Conservation (phyloP, 2,797 vertebrate genomes). For the Myotis daubentonii region DNA sequence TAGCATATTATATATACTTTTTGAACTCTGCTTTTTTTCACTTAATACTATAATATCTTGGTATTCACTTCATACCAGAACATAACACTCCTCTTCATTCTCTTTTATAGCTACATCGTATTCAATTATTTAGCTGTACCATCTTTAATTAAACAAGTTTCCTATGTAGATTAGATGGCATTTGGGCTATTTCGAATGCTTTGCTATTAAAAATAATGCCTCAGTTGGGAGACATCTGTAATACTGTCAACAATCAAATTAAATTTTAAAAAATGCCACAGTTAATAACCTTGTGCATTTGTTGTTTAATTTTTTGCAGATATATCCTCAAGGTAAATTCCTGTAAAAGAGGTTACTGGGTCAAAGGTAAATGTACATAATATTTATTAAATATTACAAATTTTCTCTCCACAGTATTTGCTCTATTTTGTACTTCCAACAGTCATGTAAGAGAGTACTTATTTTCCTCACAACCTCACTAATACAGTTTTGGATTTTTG, state of each 20-base stretch:
- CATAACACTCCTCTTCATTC: neutral
- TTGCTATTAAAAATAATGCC: slow-evolving; percentile 32
- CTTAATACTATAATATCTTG: neutral
- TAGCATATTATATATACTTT: neutral
- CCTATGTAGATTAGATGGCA: neutral
- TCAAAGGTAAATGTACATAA: slow-evolving; percentile 3
- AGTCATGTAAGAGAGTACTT: neutral
- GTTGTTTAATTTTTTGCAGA: slow-evolving; percentile 25
- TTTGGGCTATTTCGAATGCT: neutral
- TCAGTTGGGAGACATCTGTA: neutral
- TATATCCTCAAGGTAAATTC: neutral
- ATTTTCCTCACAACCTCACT: neutral
- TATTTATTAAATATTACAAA: slow-evolving; percentile 2
- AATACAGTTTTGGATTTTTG: neutral
- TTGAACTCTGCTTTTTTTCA: neutral
- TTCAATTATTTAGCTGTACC: neutral
- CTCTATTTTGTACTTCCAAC: neutral
- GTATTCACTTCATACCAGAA: neutral
- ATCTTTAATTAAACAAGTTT: neutral
- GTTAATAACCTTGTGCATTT: neutral
- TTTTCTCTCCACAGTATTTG: neutral
- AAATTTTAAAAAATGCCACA: neutral
- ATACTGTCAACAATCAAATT: too few species aligned
- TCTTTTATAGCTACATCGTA: neutral
- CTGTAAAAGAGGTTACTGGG: neutral